Evolutionary conservation across 2,888 invertebrate genomes (phyloP), one percentile per base, ranked within the genome.

Genomic region (Cepaea hortensis): DNA sequence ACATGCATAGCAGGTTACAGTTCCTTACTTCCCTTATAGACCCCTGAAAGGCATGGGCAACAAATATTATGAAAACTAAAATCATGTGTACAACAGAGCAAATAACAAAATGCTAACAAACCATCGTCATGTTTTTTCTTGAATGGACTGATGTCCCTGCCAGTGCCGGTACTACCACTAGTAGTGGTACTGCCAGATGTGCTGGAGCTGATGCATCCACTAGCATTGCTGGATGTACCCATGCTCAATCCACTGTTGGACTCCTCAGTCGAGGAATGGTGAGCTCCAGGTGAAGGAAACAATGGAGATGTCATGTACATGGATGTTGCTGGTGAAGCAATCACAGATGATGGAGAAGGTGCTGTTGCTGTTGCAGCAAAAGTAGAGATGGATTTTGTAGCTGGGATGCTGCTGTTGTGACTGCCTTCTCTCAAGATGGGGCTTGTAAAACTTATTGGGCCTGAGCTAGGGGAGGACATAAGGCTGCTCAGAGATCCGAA

Each of bases 401-500:
- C 35, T 18, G 80, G n/a, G 48, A 72, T 72, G 9, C 13, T 61
- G 23, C 15, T 65, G 50, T 18, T 68, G 35, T 48, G 13, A 11
- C 15, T 73, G 20, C 80, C 55, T 18, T 72, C 46, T 61, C 61
- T 55, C 20, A 80, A 50, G 65, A 9, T 62, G 55, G 82, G 48
- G 20, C 68, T 82, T n/a, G 20, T 82, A 70, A 83, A 70, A 35
- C 81, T 77, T 48, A 75, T 73, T 35, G 76, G 46, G 15, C 72
- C 68, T 62, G 83, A 77, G 61, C 76, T 70, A 11, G 82, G 46
- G 3, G 82, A 76, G 55, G 80, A 72, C 85, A 82, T 86, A 13
- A 82, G 35, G 23, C 82, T 86, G 72, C 82, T 82, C 70, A 72
- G 55, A 48, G 85, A 81, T 7, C 85, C 85, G 50, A 85, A 85